Conservation (phyloP, 2,113 vertebrate genomes). For the Phrynocephalus versicolor region DNA sequence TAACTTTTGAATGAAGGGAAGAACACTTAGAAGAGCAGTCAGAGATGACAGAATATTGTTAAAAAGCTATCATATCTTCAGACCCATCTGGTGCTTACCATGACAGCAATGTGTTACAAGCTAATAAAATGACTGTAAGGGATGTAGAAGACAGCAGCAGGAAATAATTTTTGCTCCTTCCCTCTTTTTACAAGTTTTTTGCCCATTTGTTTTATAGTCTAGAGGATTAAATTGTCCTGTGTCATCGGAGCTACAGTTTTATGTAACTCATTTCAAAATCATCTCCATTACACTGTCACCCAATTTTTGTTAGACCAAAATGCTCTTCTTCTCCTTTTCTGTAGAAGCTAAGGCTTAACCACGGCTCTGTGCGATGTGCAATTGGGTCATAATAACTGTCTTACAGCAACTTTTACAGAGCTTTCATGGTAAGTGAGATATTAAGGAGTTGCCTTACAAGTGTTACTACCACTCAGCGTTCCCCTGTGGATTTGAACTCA, state of each 20-base stretch:
- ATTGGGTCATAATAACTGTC: too few relatives aligned
- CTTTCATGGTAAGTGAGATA: too few relatives aligned
- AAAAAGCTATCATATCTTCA: constrained; percentile 67
- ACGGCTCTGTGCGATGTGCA: too few relatives aligned
- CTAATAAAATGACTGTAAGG: constrained; percentile 61
- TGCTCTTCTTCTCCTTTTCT: constrained; percentile 9
- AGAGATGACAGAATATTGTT: constrained; percentile 69
- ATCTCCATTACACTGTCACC: constrained; percentile 28
- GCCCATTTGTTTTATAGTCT: constrained; percentile 45
- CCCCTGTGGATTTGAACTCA: too few relatives aligned
- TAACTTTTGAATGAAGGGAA: constrained; percentile 66
- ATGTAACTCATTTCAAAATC: constrained; percentile 37
- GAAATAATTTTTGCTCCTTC: neutral
- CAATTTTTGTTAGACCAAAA: constrained; percentile 11
- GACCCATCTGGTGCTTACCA: constrained; percentile 64
- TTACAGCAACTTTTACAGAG: neutral
- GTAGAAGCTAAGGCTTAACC: neutral
- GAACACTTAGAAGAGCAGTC: constrained; percentile 64
- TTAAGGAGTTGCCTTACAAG: too few relatives aligned
- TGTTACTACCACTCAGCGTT: too few relatives aligned
- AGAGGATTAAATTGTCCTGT: constrained; percentile 27
- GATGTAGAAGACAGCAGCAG: constrained; percentile 40
- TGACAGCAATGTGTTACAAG: constrained; percentile 55
- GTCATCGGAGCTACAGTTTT: neutral
- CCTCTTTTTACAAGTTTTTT: neutral